These are phyloP conservation scores for Megamerina dolium DNA, from an alignment of 2,888 invertebrate genomes.

Conservation along the genomic window DNA sequence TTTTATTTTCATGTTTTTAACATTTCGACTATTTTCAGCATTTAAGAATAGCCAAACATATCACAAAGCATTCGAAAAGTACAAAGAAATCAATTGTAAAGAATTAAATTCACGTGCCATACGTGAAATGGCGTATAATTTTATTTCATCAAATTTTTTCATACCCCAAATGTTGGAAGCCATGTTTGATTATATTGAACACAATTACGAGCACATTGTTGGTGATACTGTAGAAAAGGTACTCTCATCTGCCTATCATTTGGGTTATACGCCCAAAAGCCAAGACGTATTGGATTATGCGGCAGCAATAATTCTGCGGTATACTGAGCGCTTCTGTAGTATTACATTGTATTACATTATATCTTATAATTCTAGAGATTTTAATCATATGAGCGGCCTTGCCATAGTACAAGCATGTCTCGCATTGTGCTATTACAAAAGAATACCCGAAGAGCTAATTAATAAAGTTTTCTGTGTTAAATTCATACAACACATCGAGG, in stretches of 20 bases:
- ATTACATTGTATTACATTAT: background rate
- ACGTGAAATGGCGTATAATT: slow-evolving; percentile 48
- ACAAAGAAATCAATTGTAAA: slow-evolving; percentile 33
- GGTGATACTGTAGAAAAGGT: slow-evolving; percentile 54
- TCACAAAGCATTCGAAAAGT: slow-evolving; percentile 43
- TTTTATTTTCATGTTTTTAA: too few relatives aligned
- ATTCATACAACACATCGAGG: slow-evolving; percentile 57
- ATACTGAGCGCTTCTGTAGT: slow-evolving; percentile 8
- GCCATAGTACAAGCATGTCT: slow-evolving; percentile 53
- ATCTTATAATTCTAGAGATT: slow-evolving; percentile 49
- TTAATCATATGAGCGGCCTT: slow-evolving; percentile 53
- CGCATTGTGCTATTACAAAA: slow-evolving; percentile 53
- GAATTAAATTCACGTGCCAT: slow-evolving; percentile 50
- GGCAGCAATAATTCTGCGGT: slow-evolving; percentile 51
- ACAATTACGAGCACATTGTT: slow-evolving; percentile 47
- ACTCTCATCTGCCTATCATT: slow-evolving; percentile 50
- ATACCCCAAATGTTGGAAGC: slow-evolving; percentile 51
- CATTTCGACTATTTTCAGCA: slow-evolving; percentile 26
- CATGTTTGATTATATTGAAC: slow-evolving; percentile 50
- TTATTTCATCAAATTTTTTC: slow-evolving; percentile 46
- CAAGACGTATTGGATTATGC: slow-evolving; percentile 45
- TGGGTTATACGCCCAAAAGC: slow-evolving; percentile 52
- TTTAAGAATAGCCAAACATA: slow-evolving; percentile 42
- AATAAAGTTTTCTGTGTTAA: slow-evolving; percentile 56
- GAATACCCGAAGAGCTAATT: slow-evolving; percentile 51